phyloP scores from a whole-genome alignment of 2,888 invertebrate species.

The Amiota mariae region DNA sequence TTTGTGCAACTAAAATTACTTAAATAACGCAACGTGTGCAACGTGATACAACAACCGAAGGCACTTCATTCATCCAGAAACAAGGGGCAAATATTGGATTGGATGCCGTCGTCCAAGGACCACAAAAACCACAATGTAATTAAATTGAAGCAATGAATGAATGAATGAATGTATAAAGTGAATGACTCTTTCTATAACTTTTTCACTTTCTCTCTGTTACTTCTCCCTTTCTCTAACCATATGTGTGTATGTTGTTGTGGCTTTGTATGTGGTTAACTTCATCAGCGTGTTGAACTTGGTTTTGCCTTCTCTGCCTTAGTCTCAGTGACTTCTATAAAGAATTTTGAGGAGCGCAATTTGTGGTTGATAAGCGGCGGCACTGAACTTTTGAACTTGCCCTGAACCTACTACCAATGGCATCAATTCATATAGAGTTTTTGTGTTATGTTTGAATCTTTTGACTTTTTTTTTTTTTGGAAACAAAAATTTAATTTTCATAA shows the following conservation, averaged over 20 bases:
- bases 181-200: background rate
- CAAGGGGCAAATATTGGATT: background rate
- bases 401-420: too few relatives aligned
- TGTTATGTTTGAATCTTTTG: too few relatives aligned
- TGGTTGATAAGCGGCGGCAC: background rate
- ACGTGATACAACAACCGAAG: constrained; percentile 22
- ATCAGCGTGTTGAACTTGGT: too few relatives aligned
- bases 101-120: constrained; percentile 5
- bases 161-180: background rate
- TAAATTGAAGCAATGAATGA: constrained; percentile 55
- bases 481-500: background rate
- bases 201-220: too few relatives aligned
- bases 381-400: too few relatives aligned
- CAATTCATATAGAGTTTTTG: too few relatives aligned
- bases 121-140: constrained; percentile 53
- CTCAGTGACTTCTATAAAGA: too few relatives aligned
- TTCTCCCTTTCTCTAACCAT: too few relatives aligned
- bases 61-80: too few relatives aligned
- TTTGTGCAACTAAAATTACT: constrained; percentile 22
- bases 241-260: too few relatives aligned
- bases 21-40: constrained; percentile 33
- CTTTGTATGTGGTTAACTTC: too few relatives aligned
- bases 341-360: background rate
- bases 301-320: too few relatives aligned
- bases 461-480: background rate